Conservation (phyloP, 1,140 invertebrate genomes). For the Tetramorium parvispinum region DNA sequence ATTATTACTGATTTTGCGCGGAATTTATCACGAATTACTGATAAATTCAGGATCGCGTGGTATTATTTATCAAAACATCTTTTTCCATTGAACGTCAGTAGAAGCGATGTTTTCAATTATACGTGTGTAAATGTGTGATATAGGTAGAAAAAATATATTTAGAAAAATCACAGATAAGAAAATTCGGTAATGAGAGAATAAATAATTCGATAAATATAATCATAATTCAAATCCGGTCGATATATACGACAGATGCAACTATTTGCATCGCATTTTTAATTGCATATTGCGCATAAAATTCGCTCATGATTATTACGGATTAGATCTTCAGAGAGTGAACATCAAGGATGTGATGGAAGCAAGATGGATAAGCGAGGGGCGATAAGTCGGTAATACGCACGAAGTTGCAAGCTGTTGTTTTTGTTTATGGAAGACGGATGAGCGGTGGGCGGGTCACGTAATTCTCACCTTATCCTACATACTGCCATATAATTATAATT, state of each 20-base stretch:
- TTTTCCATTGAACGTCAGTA: not conserved
- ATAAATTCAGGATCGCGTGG: not conserved
- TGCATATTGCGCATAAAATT: slow-evolving; percentile 25
- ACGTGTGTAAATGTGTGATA: not conserved
- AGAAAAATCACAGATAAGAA: not conserved
- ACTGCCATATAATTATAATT: slow-evolving; percentile 32
- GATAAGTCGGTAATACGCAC: slow-evolving; percentile 28
- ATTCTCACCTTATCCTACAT: not conserved
- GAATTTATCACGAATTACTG: not conserved
- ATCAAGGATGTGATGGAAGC: not conserved
- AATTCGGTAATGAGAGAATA: not conserved
- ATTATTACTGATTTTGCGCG: not conserved
- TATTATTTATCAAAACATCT: not conserved
- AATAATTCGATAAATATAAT: not conserved
- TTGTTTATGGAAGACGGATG: slow-evolving; percentile 51
- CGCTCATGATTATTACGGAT: slow-evolving; percentile 59
- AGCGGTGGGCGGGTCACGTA: not conserved
- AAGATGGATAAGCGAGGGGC: slow-evolving; percentile 37
- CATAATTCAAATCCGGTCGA: not conserved
- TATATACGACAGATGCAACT: not conserved
- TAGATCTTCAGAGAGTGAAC: slow-evolving; percentile 46
- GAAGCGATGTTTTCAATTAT: not conserved
- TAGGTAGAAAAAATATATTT: not conserved
- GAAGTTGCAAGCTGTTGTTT: slow-evolving; percentile 35
- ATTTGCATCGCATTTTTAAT: not conserved